A percentile compares a stretch with the other conserved stretches of the same genome.
Conservation (phyloP, 2,888 invertebrate genomes). For the Hermaeophaga mercurialis region DNA sequence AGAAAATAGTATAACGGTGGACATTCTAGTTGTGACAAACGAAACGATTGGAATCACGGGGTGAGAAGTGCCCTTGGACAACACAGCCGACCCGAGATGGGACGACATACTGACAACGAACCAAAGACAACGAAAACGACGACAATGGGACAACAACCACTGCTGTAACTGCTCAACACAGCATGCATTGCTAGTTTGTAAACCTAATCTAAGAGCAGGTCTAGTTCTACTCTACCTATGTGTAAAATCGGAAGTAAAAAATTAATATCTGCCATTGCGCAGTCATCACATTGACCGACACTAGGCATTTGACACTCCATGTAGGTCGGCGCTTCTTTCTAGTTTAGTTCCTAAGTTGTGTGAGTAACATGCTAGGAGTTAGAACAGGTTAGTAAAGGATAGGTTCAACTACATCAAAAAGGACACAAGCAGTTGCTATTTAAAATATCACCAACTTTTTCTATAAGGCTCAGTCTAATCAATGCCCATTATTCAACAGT, state of each 20-base stretch:
- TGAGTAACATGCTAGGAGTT: constrained; percentile 44
- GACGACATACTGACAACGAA: not conserved
- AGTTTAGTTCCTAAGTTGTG: not conserved
- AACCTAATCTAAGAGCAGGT: constrained; percentile 3
- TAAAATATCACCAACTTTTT: constrained; percentile 58
- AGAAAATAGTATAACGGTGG: constrained; percentile 12
- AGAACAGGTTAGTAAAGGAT: constrained; percentile 32
- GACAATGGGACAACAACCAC: constrained; percentile 4
- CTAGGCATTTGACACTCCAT: not conserved
- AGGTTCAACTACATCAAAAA: constrained; percentile 35
- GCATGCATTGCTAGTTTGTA: constrained; percentile 1
- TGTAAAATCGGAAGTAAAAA: not conserved
- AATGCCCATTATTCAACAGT: too few species aligned
- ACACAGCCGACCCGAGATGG: constrained; percentile 55
- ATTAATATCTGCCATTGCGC: not conserved
- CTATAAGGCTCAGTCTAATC: constrained; percentile 34
- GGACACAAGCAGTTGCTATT: constrained; percentile 50
- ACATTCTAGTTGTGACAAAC: constrained; percentile 35
- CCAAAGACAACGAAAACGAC: not conserved
- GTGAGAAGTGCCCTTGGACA: constrained; percentile 56
- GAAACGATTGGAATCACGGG: constrained; percentile 23
- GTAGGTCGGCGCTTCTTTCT: not conserved
- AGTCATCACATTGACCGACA: not conserved
- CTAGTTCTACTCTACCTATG: constrained; percentile 7
- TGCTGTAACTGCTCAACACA: constrained; percentile 3